Evolutionary conservation across 2,113 vertebrate genomes (phyloP).

Genomic region (Butorides virescens): DNA sequence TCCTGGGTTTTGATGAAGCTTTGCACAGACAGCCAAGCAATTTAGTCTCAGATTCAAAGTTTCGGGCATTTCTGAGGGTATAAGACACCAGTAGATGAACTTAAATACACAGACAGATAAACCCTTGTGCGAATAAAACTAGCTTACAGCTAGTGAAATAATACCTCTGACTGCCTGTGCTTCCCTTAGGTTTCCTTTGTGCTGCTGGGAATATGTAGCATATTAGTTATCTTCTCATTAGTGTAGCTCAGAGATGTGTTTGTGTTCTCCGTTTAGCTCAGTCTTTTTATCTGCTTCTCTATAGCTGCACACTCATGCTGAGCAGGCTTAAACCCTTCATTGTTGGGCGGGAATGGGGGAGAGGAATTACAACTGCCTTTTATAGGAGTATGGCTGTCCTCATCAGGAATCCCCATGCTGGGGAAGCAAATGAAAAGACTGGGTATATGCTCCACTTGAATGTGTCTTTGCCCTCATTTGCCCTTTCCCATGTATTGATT

Average conservation of each 20-base stretch:
- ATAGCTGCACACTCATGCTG: not conserved
- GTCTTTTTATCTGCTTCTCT: not conserved
- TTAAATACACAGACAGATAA: not conserved
- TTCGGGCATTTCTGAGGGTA: not conserved
- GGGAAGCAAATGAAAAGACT: not conserved
- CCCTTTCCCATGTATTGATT: not conserved
- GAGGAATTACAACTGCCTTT: not conserved
- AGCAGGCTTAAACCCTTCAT: not conserved
- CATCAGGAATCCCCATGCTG: not conserved
- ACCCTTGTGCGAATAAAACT: not conserved
- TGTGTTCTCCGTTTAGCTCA: slow-evolving; percentile 19
- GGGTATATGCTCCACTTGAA: not conserved
- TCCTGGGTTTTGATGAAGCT: not conserved
- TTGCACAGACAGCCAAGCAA: not conserved
- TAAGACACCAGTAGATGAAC: not conserved
- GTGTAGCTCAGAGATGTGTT: not conserved
- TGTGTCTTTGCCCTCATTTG: not conserved
- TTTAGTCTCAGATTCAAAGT: not conserved
- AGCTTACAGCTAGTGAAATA: slow-evolving; percentile 11
- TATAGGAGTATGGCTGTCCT: fast-evolving
- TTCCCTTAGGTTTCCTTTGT: not conserved
- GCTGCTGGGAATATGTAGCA: not conserved
- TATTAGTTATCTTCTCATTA: slow-evolving; percentile 46
- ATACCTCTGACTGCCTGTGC: not conserved
- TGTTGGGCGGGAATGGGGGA: not conserved